These are phyloP conservation scores for Eudemis profundana DNA, from an alignment of 2,888 invertebrate genomes.

Conservation along the genomic window DNA sequence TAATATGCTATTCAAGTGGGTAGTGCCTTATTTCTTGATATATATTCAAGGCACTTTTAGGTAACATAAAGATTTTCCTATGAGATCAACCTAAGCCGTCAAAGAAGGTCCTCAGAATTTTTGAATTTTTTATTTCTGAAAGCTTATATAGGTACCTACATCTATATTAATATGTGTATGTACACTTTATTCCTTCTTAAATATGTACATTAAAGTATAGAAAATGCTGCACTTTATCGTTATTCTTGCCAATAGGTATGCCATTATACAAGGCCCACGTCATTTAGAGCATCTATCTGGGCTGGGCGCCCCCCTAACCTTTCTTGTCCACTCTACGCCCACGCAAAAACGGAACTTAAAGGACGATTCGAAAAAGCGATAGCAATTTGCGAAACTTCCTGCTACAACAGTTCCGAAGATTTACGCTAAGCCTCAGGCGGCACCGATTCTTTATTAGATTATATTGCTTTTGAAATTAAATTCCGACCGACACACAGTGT, in stretches of 20 bases:
- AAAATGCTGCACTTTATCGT: too few species aligned
- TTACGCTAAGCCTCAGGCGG: slow-evolving; percentile 37
- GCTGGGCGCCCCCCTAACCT: neutral
- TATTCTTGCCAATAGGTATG: too few species aligned
- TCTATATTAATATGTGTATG: too few species aligned
- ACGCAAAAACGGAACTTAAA: slow-evolving; percentile 42
- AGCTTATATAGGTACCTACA: too few species aligned
- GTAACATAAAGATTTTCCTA: neutral
- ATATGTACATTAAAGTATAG: too few species aligned
- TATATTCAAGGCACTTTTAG: neutral
- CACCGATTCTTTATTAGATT: slow-evolving; percentile 40
- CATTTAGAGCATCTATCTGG: neutral
- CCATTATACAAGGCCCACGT: slow-evolving; percentile 3
- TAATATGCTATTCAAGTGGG: neutral
- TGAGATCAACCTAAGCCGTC: too few species aligned
- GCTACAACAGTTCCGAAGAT: slow-evolving; percentile 43
- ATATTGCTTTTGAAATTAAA: slow-evolving; percentile 40
- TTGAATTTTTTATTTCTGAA: too few species aligned
- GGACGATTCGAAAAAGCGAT: slow-evolving; percentile 68
- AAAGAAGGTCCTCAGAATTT: too few species aligned
- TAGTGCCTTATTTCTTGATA: neutral
- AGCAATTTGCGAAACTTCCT: slow-evolving; percentile 68
- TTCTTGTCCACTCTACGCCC: slow-evolving; percentile 12
- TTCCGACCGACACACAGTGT: slow-evolving; percentile 22
- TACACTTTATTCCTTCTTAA: too few species aligned